Evolutionary conservation across 2,113 vertebrate species (phyloP).

Genomic region (Myocastor coypus): DNA sequence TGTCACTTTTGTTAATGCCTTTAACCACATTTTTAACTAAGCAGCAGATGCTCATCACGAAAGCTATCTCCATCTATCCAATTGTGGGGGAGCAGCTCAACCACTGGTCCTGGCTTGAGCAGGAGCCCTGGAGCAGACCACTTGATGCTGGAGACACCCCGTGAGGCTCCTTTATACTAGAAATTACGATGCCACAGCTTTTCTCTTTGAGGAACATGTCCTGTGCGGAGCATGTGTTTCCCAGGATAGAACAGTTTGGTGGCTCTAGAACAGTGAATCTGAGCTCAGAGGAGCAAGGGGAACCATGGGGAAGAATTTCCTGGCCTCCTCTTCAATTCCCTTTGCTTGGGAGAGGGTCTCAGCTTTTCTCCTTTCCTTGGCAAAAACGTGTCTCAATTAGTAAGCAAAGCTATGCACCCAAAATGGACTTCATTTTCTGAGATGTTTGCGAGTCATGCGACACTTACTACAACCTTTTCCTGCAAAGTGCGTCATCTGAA

Average conservation of each 20-base stretch:
- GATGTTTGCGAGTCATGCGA: background rate
- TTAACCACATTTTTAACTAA: slow-evolving; percentile 92
- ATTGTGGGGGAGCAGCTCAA: slow-evolving; percentile 84
- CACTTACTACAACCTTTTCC: background rate
- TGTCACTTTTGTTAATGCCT: slow-evolving; percentile 91
- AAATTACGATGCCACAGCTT: background rate
- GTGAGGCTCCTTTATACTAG: background rate
- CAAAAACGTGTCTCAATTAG: background rate
- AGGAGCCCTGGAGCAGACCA: slow-evolving; percentile 50
- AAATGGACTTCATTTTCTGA: background rate
- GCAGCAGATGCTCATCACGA: slow-evolving; percentile 93
- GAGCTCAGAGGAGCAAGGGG: background rate
- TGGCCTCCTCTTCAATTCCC: background rate
- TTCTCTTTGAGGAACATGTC: background rate
- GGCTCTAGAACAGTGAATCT: background rate
- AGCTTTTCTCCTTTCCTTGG: background rate
- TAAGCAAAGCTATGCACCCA: background rate
- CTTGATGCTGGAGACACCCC: slow-evolving; percentile 65
- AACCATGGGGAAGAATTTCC: rapidly evolving
- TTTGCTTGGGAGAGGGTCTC: background rate
- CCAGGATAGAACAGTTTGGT: background rate
- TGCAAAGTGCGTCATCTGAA: background rate
- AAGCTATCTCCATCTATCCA: slow-evolving; percentile 89
- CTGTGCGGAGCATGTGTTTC: background rate
- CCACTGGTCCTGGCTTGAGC: slow-evolving; percentile 75